Evolutionary conservation across 2,797 vertebrate genomes (phyloP).

Genomic region (Holocentrus rufus): DNA sequence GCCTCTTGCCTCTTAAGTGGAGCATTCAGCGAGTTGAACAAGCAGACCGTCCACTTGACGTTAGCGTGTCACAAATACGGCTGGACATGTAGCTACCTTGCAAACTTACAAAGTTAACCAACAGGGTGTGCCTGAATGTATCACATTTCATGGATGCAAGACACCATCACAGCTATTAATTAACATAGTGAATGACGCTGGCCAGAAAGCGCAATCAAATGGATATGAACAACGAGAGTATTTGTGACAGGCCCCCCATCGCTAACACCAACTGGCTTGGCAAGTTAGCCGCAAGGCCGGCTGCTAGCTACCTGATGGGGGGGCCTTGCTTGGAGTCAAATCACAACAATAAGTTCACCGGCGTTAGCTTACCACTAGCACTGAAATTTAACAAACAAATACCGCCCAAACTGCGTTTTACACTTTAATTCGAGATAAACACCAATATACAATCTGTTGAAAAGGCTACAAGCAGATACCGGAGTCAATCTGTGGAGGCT

Average conservation of each 20-base stretch:
- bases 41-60: conserved; percentile 36
- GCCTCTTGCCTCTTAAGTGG: conserved; percentile 10
- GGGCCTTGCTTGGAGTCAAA: conserved; percentile 50
- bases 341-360: conserved; percentile 61
- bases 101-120: conserved; percentile 34
- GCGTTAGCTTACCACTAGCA: conserved; percentile 20
- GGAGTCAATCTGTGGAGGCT: not conserved
- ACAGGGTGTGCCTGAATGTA: conserved; percentile 13
- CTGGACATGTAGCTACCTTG: conserved; percentile 27
- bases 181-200: not conserved
- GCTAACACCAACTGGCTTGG: conserved; percentile 46
- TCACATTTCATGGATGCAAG: not conserved
- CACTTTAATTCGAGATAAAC: not conserved
- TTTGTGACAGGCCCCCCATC: conserved; percentile 39
- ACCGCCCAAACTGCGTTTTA: not conserved
- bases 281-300: conserved; percentile 58
- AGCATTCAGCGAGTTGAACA: conserved; percentile 7
- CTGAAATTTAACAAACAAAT: not conserved
- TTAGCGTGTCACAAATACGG: conserved; percentile 35
- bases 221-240: not conserved
- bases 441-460: not conserved
- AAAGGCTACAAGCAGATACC: not conserved
- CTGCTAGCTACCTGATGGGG: conserved; percentile 61
- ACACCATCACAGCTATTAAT: not conserved
- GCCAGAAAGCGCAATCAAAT: not conserved